Evolutionary conservation across 2,113 vertebrate species (phyloP), one percentile per base, ranked within the genome.

Genomic region (Perca schrenkii): DNA sequence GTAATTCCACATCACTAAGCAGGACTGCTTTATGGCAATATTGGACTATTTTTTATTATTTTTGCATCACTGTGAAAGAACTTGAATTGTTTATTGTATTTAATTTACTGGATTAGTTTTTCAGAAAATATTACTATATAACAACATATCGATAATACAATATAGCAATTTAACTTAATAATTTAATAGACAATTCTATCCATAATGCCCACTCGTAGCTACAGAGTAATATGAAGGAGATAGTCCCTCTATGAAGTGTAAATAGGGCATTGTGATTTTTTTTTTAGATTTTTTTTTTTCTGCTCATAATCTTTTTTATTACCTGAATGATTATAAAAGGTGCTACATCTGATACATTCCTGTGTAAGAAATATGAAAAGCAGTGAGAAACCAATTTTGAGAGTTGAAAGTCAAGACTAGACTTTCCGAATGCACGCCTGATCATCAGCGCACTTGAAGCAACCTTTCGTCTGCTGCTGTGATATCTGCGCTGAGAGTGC

Each of bases 381-480:
- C 13, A 47, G 12, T 22, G 8, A 53, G 22, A 43, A 71, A 54
- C n/a, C 21, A 12, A 78, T 66, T 34, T 61, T 15, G 7, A 49
- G 16, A 43, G 43, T 47, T 58, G 57, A 69, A 86, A 70, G 63
- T 77, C 15, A 34, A 73, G 36, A 67, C 56, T 16, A 58, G 25
- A 50, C 46, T 75, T 76, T 81, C 22, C 4, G 8, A 63, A 72
- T 82, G 57, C 67, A 40, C 2, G 7, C 5, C 52, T 53, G 63
- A 80, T 83, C 78, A 81, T 77, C 36, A 13, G 6, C 1, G 49
- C 64, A 49, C 19, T 82, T 56, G 49, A 81, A 81, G 62, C 77
- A 74, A 58, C 78, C 66, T 53, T 82, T 60, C 3, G 15, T 66
- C 60, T 49, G 65, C 73, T 40, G 31, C 70, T 89, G 25, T 72